Evolutionary conservation across 1,140 invertebrate genomes (phyloP).

Genomic region (Drosophila ficusphila): DNA sequence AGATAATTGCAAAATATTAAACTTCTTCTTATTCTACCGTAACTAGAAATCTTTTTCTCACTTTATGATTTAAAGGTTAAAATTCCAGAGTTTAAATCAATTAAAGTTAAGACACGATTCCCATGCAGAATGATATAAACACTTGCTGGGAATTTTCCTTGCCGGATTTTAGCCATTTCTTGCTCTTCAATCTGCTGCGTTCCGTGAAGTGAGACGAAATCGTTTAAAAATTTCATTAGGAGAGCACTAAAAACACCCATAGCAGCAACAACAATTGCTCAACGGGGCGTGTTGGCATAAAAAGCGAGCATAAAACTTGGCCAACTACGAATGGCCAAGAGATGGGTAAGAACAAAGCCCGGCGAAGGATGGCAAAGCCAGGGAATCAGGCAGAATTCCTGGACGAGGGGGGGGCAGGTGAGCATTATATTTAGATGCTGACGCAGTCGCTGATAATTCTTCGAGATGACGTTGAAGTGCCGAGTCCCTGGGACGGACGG

Average conservation of each 20-base stretch:
- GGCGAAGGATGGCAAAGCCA: not conserved
- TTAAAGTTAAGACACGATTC: not conserved
- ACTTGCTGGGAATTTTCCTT: constrained; percentile 8
- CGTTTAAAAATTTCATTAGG: constrained; percentile 60
- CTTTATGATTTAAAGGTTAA: too few species aligned
- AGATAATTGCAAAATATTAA: too few species aligned
- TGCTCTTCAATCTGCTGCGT: constrained; percentile 32
- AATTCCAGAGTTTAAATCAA: constrained; percentile 1
- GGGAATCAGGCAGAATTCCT: not conserved
- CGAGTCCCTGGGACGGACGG: constrained; percentile 9
- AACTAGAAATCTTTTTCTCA: too few species aligned
- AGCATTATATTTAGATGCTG: constrained; percentile 53
- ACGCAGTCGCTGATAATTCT: constrained; percentile 56
- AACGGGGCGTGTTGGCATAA: constrained; percentile 68
- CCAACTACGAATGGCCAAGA: constrained; percentile 40
- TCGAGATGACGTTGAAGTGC: constrained; percentile 43
- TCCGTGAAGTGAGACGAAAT: constrained; percentile 36
- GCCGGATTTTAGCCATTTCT: not conserved
- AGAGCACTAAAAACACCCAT: constrained; percentile 41
- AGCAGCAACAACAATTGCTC: constrained; percentile 29
- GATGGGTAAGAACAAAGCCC: constrained; percentile 43
- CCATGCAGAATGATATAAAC: constrained; percentile 12
- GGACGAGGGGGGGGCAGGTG: constrained; percentile 3
- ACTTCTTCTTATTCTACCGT: too few species aligned
- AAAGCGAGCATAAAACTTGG: constrained; percentile 59